A percentile compares a stretch with the other conserved stretches of the same genome.
Conservation (phyloP, 2,888 invertebrate species). For the Schizaphis graminum region DNA sequence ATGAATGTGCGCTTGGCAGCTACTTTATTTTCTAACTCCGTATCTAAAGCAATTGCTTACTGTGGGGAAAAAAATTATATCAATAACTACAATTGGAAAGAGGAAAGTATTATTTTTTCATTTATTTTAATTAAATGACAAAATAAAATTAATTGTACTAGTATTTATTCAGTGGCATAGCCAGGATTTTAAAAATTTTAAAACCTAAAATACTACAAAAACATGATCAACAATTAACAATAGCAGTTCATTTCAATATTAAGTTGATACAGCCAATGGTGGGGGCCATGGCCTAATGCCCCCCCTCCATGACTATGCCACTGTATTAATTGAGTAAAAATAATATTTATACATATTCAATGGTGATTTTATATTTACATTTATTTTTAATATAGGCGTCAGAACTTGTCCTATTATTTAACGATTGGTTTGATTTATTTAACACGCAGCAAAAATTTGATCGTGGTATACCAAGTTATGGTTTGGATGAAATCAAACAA, state of each 20-base stretch:
- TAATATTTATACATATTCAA: too few relatives aligned
- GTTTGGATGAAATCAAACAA: not conserved
- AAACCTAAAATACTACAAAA: too few relatives aligned
- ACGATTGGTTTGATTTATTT: constrained; percentile 11
- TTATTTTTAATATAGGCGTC: constrained; percentile 31
- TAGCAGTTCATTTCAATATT: too few relatives aligned
- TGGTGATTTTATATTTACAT: not conserved
- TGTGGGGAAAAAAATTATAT: not conserved
- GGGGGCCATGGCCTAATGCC: too few relatives aligned
- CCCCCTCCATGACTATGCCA: too few relatives aligned
- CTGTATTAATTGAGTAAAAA: too few relatives aligned
- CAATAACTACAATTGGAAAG: not conserved
- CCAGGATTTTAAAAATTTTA: too few relatives aligned
- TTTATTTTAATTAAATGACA: too few relatives aligned
- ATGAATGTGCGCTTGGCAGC: not conserved
- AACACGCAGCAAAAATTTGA: not conserved
- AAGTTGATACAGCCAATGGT: too few relatives aligned
- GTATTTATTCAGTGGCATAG: too few relatives aligned
- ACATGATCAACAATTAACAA: too few relatives aligned
- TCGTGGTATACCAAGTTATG: not conserved
- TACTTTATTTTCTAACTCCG: not conserved
- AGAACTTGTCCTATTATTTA: not conserved
- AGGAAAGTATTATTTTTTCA: not conserved
- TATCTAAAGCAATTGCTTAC: not conserved
- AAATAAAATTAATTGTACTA: too few relatives aligned